Evolutionary conservation across 2,888 invertebrate genomes (phyloP).

Genomic region (Diarsia brunnea): DNA sequence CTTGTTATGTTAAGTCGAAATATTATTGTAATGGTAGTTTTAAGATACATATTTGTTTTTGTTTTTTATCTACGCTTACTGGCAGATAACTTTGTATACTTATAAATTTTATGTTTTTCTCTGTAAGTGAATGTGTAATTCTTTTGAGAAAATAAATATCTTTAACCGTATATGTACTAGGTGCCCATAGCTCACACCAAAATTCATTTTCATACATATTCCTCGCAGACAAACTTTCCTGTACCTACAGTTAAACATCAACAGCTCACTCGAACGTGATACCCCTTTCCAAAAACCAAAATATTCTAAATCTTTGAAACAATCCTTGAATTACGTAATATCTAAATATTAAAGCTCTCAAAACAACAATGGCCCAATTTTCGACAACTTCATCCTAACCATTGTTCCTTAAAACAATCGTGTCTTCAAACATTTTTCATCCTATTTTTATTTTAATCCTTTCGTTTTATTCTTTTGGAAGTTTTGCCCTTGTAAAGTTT

Average conservation of each 20-base stretch:
- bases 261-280: neutral
- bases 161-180: no score
- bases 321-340: conserved; percentile 41
- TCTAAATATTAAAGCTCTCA: conserved; percentile 36
- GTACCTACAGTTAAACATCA: neutral
- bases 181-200: no score
- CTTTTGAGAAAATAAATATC: no score
- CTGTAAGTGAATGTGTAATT: no score
- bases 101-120: no score
- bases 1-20: no score
- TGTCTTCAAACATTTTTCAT: conserved; percentile 51
- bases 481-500: conserved; percentile 36
- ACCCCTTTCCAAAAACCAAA: conserved; percentile 13
- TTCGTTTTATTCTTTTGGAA: conserved; percentile 50
- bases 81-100: no score
- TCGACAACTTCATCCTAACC: conserved; percentile 54
- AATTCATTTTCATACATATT: neutral
- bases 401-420: conserved; percentile 65
- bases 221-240: neutral
- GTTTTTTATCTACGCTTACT: no score
- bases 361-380: conserved; percentile 54
- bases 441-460: conserved; percentile 63
- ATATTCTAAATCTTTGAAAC: conserved; percentile 35
- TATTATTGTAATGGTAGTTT: no score
- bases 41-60: no score